These are phyloP conservation scores for Palaemon carinicauda DNA, from an alignment of 1,140 invertebrate genomes.

Conservation along the genomic window DNA sequence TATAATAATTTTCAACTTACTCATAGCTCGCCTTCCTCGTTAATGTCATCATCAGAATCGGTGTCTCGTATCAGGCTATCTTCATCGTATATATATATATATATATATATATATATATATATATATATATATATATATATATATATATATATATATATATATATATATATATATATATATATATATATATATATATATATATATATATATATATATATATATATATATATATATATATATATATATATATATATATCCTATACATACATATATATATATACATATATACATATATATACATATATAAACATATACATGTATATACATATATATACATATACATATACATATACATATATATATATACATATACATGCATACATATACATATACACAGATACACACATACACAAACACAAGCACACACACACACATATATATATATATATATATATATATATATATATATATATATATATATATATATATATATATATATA, in stretches of 20 bases:
- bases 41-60: too few relatives aligned
- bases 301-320: neutral
- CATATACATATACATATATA: too few relatives aligned
- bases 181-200: neutral
- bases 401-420: neutral
- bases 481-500: neutral
- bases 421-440: neutral
- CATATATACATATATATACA: neutral
- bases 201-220: slow-evolving; percentile 2
- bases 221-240: slow-evolving; percentile 2
- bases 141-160: too few relatives aligned
- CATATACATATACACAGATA: neutral
- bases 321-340: neutral
- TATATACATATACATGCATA: too few relatives aligned
- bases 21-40: too few relatives aligned
- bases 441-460: too few relatives aligned
- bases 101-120: neutral
- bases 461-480: too few relatives aligned
- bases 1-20: too few relatives aligned
- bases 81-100: neutral
- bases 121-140: neutral
- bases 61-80: too few relatives aligned
- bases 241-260: neutral
- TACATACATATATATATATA: neutral
- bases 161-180: too few relatives aligned